Evolutionary conservation across 2,797 vertebrate species (phyloP), one percentile per base, ranked within the genome.

Genomic region (Siniperca obscura): DNA sequence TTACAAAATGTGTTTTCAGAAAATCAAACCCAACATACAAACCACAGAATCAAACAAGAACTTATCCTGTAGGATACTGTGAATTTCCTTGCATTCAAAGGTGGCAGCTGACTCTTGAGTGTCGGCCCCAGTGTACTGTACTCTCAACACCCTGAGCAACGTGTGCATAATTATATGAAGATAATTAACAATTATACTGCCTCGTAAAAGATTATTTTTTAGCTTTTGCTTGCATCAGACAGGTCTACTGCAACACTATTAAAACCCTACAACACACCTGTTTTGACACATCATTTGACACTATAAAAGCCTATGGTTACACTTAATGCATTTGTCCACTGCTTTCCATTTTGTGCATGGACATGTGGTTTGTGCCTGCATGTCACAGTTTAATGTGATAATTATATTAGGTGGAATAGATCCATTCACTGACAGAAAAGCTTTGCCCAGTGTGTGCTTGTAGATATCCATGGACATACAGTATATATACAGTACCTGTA

Each of bases 111-210:
- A 61, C 61, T 55, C 53, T 78, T 19, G 11, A 65, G 60, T 57
- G 8, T 27, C 53, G 46, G 67, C n/a, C 59, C 60, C 71, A 59
- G 38, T 38, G 55, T 38, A 56, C n/a, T 27, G 64, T 21, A 50
- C 68, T 76, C 65, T 73, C 70, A 73, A 48, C 73, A 50, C 36
- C 16, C 73, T 68, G 73, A 82, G 85, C 73, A 76, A 83, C 81
- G 56, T 52, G 2, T 48, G 72, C 55, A 78, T 78, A 77, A 80
- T 74, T 36, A 72, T 14, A 55, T 40, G 25, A 64, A 56, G 62
- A 81, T 55, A 59, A 85, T 78, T 72, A 81, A 73, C 74, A 57
- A 36, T 71, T 46, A 74, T 55, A 80, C n/a, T 69, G 46, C 61
- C 66, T 78, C 72, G 52, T 84, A 59, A 66, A 82, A 65, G n/a